Conservation (phyloP, 2,888 invertebrate genomes). For the Eupelmus urozonus region DNA sequence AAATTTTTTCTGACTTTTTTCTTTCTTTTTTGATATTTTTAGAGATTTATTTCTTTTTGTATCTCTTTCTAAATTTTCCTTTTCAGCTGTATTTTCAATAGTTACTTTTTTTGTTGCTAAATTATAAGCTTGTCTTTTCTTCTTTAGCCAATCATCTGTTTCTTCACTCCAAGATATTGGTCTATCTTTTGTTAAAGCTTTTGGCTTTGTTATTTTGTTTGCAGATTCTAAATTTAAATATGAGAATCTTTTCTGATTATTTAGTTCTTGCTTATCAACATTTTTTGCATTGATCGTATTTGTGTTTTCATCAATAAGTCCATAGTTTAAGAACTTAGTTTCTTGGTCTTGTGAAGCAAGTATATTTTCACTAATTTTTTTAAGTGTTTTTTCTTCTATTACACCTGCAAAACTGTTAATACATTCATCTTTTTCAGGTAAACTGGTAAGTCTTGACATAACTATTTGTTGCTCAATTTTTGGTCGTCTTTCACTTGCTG, state of each 20-base stretch:
- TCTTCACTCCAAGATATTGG: conserved; percentile 73
- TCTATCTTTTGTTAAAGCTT: conserved; percentile 63
- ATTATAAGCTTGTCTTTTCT: conserved; percentile 71
- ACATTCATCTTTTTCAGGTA: conserved; percentile 40
- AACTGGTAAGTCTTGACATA: conserved; percentile 12
- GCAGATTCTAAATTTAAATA: conserved; percentile 66
- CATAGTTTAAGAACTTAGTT: conserved; percentile 72
- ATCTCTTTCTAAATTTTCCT: conserved; percentile 67
- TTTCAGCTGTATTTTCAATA: conserved; percentile 63
- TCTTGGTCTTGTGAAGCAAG: conserved; percentile 66
- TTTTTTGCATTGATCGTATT: conserved; percentile 38
- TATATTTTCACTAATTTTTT: conserved; percentile 70
- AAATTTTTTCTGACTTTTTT: conserved; percentile 67
- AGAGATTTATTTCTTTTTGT: conserved; percentile 60
- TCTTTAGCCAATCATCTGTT: conserved; percentile 70
- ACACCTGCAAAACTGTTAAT: conserved; percentile 46
- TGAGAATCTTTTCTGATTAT: conserved; percentile 62
- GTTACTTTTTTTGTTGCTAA: conserved; percentile 64
- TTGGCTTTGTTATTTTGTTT: conserved; percentile 46
- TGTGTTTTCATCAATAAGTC: conserved; percentile 67
- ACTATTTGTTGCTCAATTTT: conserved; percentile 35
- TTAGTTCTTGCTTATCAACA: conserved; percentile 55
- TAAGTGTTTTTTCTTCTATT: conserved; percentile 68
- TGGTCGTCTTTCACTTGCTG: conserved; percentile 68
- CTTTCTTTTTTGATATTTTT: conserved; percentile 64